Evolutionary conservation across 2,888 invertebrate genomes (phyloP).

Genomic region (Phaonia tiefii): DNA sequence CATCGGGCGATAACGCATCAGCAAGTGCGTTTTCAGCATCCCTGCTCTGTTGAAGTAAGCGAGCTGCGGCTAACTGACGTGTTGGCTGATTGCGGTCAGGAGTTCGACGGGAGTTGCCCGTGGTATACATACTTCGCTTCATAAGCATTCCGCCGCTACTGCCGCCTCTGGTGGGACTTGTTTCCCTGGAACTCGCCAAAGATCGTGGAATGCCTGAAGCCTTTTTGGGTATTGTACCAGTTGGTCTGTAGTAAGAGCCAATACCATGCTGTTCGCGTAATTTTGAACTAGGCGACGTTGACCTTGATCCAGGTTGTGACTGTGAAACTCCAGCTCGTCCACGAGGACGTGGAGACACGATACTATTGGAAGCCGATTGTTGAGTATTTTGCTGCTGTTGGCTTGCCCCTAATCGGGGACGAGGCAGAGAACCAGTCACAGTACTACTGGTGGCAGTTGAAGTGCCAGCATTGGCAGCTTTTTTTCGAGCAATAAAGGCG

Average conservation of each 20-base stretch:
- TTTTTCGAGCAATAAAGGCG: conserved; percentile 89
- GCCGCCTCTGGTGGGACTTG: conserved; percentile 82
- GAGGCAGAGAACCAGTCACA: conserved; percentile 74
- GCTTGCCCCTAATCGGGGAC: conserved; percentile 80
- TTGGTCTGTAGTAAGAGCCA: conserved; percentile 76
- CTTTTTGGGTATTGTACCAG: conserved; percentile 83
- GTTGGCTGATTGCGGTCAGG: conserved; percentile 82
- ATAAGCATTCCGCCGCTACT: conserved; percentile 78
- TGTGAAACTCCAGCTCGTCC: conserved; percentile 91
- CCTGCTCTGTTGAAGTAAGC: conserved; percentile 91
- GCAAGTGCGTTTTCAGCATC: conserved; percentile 93
- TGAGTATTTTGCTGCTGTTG: conserved; percentile 81
- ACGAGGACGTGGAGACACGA: conserved; percentile 79
- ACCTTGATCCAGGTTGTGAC: conserved; percentile 96
- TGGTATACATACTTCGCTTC: conserved; percentile 77
- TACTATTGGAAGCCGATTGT: conserved; percentile 77
- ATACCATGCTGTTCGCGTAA: conserved; percentile 85
- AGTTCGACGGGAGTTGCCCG: conserved; percentile 77
- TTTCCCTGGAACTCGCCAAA: conserved; percentile 85
- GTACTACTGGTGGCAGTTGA: conserved; percentile 49
- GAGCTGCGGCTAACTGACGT: conserved; percentile 87
- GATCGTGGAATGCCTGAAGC: conserved; percentile 88
- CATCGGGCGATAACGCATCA: conserved; percentile 82
- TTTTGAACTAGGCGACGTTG: conserved; percentile 95
- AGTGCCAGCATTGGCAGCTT: conserved; percentile 74